A percentile compares a stretch with the other conserved stretches of the same genome.
Evolutionary conservation across 2,113 vertebrate species (phyloP).

Genomic region (Paedocypris sp.): DNA sequence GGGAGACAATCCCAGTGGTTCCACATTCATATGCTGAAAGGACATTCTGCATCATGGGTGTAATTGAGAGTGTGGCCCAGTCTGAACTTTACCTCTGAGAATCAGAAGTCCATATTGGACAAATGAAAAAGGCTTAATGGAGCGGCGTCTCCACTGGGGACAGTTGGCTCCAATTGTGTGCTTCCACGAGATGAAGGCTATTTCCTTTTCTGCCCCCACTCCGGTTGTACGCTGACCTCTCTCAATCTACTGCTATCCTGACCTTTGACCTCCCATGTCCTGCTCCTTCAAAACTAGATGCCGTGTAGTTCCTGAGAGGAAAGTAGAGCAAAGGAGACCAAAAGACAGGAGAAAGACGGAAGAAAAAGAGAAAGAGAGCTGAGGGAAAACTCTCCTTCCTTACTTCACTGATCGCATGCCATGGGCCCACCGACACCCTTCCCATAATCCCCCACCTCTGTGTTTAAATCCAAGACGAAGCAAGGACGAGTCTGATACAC

Average conservation of each 20-base stretch:
- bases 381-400: conserved; percentile 29
- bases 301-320: conserved; percentile 6
- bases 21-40: conserved; percentile 24
- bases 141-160: conserved; percentile 37
- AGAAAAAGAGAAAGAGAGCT: conserved; percentile 6
- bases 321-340: not conserved
- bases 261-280: conserved; percentile 39
- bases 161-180: conserved; percentile 47
- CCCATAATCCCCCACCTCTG: conserved; percentile 2
- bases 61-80: conserved; percentile 15
- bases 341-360: not conserved
- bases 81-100: conserved; percentile 30
- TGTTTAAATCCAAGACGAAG: conserved; percentile 45
- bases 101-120: conserved; percentile 29
- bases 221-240: conserved; percentile 42
- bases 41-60: conserved; percentile 2
- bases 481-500: conserved; percentile 61
- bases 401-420: conserved; percentile 19
- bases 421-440: not conserved
- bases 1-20: conserved; percentile 8
- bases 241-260: conserved; percentile 46
- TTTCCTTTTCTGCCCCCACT: conserved; percentile 46
- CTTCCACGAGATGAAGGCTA: conserved; percentile 50
- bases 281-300: conserved; percentile 28
- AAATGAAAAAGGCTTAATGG: conserved; percentile 33